Evolutionary conservation across 2,113 vertebrate species (phyloP).

Genomic region (Falco punctatus): DNA sequence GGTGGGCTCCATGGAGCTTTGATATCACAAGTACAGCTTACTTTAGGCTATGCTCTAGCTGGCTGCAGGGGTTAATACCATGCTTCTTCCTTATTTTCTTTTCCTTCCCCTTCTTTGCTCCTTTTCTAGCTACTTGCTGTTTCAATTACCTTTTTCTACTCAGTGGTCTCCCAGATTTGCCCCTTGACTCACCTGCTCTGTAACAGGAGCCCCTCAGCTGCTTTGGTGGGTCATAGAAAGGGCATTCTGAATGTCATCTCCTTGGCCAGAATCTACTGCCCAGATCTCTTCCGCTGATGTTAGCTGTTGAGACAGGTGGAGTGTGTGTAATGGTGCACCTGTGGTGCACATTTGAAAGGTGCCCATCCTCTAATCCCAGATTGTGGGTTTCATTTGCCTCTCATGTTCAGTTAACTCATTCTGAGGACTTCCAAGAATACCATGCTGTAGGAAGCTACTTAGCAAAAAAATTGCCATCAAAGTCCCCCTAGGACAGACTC

Average conservation of each 20-base stretch:
- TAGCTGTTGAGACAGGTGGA: constrained; percentile 10
- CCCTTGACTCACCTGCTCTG: constrained; percentile 57
- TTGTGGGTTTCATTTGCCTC: not conserved
- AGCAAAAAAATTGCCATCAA: not conserved
- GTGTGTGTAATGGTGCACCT: not conserved
- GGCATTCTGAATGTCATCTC: not conserved
- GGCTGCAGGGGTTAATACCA: not conserved
- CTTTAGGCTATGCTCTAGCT: not conserved
- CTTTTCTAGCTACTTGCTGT: not conserved
- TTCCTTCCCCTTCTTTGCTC: not conserved
- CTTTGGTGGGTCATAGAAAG: constrained; percentile 43
- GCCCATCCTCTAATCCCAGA: not conserved
- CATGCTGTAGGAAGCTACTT: not conserved
- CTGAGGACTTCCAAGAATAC: not conserved
- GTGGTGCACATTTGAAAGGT: not conserved
- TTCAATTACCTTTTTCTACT: not conserved
- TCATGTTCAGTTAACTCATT: not conserved
- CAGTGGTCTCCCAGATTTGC: not conserved
- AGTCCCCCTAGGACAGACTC: not conserved
- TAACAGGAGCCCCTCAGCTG: constrained; percentile 70
- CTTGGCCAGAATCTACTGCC: not conserved
- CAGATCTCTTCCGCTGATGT: not conserved
- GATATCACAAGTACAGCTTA: not conserved
- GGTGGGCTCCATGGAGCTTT: not conserved
- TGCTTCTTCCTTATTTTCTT: not conserved